These are phyloP conservation scores for Mythimna loreyi DNA, from an alignment of 2,888 invertebrate genomes.

Conservation along the genomic window DNA sequence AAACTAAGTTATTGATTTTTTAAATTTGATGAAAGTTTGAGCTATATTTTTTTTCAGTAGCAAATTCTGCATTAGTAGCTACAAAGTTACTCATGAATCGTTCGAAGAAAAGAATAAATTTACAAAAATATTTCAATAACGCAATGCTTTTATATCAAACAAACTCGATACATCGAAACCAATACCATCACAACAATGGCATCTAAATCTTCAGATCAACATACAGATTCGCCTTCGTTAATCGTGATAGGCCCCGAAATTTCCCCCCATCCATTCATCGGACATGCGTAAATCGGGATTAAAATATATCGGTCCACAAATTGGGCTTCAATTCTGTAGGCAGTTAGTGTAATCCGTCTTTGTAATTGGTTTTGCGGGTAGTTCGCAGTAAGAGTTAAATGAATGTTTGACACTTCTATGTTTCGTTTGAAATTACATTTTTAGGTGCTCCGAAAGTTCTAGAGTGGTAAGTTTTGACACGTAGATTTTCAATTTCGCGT, in stretches of 20 bases:
- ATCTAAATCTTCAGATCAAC: slow-evolving; percentile 53
- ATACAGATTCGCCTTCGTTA: slow-evolving; percentile 72
- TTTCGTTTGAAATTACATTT: slow-evolving; percentile 58
- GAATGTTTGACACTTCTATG: slow-evolving; percentile 70
- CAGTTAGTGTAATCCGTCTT: slow-evolving; percentile 84
- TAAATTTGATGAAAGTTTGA: neutral
- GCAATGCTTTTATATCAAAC: neutral
- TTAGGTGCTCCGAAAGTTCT: slow-evolving; percentile 46
- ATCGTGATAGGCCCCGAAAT: slow-evolving; percentile 72
- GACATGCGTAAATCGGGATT: slow-evolving; percentile 84
- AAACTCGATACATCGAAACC: slow-evolving; percentile 14
- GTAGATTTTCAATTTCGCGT: slow-evolving; percentile 48
- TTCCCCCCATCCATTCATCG: slow-evolving; percentile 75
- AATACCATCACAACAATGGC: slow-evolving; percentile 24
- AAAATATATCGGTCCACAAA: slow-evolving; percentile 86
- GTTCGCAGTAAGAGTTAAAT: slow-evolving; percentile 65
- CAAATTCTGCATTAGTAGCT: neutral
- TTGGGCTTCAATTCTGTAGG: slow-evolving; percentile 82
- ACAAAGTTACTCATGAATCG: too few relatives aligned
- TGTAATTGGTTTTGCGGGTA: slow-evolving; percentile 84
- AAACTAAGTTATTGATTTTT: too few relatives aligned
- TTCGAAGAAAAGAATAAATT: neutral
- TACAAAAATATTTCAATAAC: neutral
- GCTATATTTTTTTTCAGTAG: neutral
- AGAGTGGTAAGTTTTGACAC: slow-evolving; percentile 46